Evolutionary conservation across 2,888 invertebrate species (phyloP), one percentile per base, ranked within the genome.

Genomic region (Lingula anatina): DNA sequence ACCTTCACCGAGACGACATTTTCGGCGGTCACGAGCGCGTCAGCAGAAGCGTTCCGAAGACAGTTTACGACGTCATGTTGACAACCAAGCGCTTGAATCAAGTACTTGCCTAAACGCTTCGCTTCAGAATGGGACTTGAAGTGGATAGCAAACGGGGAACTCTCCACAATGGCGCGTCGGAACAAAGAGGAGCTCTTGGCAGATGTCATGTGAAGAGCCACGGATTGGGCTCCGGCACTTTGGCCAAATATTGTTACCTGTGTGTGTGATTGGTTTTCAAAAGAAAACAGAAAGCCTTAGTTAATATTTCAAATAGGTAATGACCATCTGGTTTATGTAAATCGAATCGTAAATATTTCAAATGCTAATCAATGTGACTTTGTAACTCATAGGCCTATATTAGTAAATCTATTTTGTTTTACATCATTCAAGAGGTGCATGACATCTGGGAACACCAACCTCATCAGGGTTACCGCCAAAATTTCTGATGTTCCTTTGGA

Each of bases 171-270:
- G 21, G 50, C 60, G 18, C 52, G 48, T 4, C 46, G 55, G 51
- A 64, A 65, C n/a, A 54, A 50, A 5, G 53, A 41, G 4, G 49
- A 44, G 5, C 58, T 55, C 20, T 51, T 42, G 5, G 51, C 41
- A 2, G 54, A 49, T 50, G 56, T 60, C 44, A 60, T 26, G 44
- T 64, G 65, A 5, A 59, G 52, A 7, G 55, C 26, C 4, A 50
- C 47, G 7, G 65, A 65, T 49, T 65, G 63, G 1, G 58, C 63
- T 1, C 65, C 65, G 2, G 65, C 63, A 44, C 61, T 61, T 51
- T 65, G 63, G 1, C 65, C 65, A 46, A 60, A 61, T 18, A 65
- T 28, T 1, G 65, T 65, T 21, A 65, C 61, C 67, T 64, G 50
- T n/a, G n/a, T n/a, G n/a, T n/a, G n/a, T n/a, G n/a, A n/a, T n/a